Evolutionary conservation across 2,888 invertebrate genomes (phyloP), one percentile per base, ranked within the genome.

Genomic region (Ernsta delagoae): DNA sequence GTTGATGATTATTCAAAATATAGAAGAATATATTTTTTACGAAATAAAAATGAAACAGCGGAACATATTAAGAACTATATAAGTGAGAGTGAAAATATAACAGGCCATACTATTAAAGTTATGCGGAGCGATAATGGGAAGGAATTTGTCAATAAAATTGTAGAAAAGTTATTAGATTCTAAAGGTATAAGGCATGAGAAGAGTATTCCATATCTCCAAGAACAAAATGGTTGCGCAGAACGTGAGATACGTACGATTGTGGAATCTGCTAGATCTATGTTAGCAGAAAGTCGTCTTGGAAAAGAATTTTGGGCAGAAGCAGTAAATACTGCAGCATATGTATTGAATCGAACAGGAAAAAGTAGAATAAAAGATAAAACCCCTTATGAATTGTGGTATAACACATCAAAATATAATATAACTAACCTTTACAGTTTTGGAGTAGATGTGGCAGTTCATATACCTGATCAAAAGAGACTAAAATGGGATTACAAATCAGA

Each of bases 401-500:
- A 43, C 7, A 43, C 43, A 9, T 43, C 43, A 9, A 43, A 43
- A 43, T 43, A 43, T 43, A 43, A 43, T 43, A 43, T 43, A 43
- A 43, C 43, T 43, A 43, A 43, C 43, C 43, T 43, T 7, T 43
- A 43, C 43, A 43, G 43, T 9, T 43, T 43, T 56, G 64, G 64
- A 39, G 12, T 9, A 11, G 41, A 54, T 4, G 54, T 39, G 8
- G 12, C 12, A 39, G 64, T 64, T 39, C 64, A 64, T 56, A 56
- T 64, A 41, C 64, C 54, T 56, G 31, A 64, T 24, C 41, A 64
- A 43, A 64, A 56, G 41, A 36, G 56, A 43, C 9, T 12, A 43
- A 64, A 64, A 56, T 41, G 36, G 39, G 64, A 64, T 56, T 6
- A 11, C n/a, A 64, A 64, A 56, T 9, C 56, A 36, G 9, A 64